Conservation (phyloP, 2,888 invertebrate species). For the Phyto melanocephala region DNA sequence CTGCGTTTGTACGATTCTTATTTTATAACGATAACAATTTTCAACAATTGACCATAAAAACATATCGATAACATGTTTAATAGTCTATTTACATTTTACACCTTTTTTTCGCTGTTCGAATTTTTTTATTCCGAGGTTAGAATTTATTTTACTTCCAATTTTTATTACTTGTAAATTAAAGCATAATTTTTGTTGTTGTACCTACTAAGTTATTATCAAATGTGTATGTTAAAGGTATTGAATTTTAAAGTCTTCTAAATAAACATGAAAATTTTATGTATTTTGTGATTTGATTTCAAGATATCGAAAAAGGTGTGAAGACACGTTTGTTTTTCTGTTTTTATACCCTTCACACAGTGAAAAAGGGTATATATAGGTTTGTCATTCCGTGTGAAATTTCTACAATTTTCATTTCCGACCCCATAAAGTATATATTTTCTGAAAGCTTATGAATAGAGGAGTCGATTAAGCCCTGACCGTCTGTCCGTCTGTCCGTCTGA, state of each 20-base stretch:
- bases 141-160: background rate
- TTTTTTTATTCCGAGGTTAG: background rate
- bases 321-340: constrained; percentile 37
- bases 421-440: too few relatives aligned
- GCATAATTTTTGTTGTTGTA: background rate
- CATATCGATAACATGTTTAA: constrained; percentile 40
- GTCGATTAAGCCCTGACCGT: too few relatives aligned
- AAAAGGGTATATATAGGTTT: too few relatives aligned
- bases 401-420: too few relatives aligned
- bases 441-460: too few relatives aligned
- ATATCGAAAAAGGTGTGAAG: constrained; percentile 56
- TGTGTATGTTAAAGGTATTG: background rate
- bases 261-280: background rate
- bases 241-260: background rate
- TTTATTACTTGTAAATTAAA: constrained; percentile 16
- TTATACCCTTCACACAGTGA: too few relatives aligned
- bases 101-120: constrained; percentile 19
- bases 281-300: constrained; percentile 23
- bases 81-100: constrained; percentile 61
- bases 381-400: too few relatives aligned
- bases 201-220: constrained; percentile 9
- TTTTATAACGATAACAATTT: too few relatives aligned
- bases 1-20: too few relatives aligned
- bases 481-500: too few relatives aligned
- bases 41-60: constrained; percentile 38